Evolutionary conservation across 1,140 invertebrate genomes (phyloP).

Genomic region (Meloidogyne floridensis): DNA sequence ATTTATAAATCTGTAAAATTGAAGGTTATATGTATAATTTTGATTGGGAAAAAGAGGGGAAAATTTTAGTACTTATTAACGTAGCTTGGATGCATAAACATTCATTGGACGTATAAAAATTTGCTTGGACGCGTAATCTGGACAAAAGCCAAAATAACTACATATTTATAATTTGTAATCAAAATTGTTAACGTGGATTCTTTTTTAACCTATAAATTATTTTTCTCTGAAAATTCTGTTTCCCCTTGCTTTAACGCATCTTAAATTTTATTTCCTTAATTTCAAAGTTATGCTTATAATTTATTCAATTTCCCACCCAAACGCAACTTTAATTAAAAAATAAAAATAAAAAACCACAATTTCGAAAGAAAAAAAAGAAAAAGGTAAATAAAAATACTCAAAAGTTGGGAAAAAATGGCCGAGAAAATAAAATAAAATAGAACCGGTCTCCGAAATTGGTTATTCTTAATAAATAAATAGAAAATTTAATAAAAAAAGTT

Average conservation of each 20-base stretch:
- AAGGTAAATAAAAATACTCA: neutral
- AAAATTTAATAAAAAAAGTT: neutral
- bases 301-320: neutral
- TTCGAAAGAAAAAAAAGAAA: neutral
- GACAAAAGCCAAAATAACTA: too few relatives aligned
- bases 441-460: neutral
- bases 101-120: too few relatives aligned
- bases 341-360: neutral
- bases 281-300: neutral
- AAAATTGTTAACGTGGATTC: too few relatives aligned
- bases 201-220: too few relatives aligned
- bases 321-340: constrained; percentile 9
- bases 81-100: too few relatives aligned
- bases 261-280: neutral
- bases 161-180: too few relatives aligned
- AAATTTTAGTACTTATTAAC: too few relatives aligned
- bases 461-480: neutral
- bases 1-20: neutral
- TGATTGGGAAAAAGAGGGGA: neutral
- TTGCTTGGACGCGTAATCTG: too few relatives aligned
- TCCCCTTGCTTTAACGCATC: too few relatives aligned
- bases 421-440: neutral
- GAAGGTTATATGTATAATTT: neutral
- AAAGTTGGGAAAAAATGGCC: constrained; percentile 4
- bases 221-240: too few relatives aligned